A percentile compares a stretch with the other conserved stretches of the same genome.
Conservation (phyloP, 2,113 vertebrate species). For the Periophthalmus modestus region DNA sequence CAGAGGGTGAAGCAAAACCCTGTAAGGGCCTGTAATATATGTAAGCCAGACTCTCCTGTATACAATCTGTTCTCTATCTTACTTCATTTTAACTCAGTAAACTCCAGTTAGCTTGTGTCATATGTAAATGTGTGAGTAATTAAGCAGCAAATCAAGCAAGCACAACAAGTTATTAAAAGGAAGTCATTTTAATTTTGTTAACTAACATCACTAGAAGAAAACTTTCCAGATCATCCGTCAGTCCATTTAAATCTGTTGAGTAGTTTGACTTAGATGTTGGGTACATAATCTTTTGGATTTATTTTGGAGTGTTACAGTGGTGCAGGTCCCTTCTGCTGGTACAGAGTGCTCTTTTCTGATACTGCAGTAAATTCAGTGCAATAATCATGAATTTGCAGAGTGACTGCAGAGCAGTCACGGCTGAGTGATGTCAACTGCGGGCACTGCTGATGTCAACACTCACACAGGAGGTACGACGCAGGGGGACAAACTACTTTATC, state of each 20-base stretch:
- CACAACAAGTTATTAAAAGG: neutral
- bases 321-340: neutral
- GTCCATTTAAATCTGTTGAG: too few species aligned
- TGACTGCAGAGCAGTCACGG: slow-evolving; percentile 66
- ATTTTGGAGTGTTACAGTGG: neutral
- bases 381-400: slow-evolving; percentile 48
- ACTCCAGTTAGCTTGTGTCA: too few species aligned
- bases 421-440: slow-evolving; percentile 46
- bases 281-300: too few species aligned
- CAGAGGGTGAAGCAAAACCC: too few species aligned
- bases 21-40: too few species aligned
- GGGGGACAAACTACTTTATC: slow-evolving; percentile 16
- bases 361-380: neutral
- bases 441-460: slow-evolving; percentile 60
- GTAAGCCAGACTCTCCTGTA: too few species aligned
- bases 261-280: too few species aligned
- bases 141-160: too few species aligned
- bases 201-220: neutral
- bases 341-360: neutral
- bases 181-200: neutral
- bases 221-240: too few species aligned
- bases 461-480: slow-evolving; percentile 36
- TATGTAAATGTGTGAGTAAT: too few species aligned
- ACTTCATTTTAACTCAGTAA: too few species aligned
- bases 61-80: too few species aligned